Conservation (phyloP, 92 coral and sea anemone species). For the Ricordea florida region DNA sequence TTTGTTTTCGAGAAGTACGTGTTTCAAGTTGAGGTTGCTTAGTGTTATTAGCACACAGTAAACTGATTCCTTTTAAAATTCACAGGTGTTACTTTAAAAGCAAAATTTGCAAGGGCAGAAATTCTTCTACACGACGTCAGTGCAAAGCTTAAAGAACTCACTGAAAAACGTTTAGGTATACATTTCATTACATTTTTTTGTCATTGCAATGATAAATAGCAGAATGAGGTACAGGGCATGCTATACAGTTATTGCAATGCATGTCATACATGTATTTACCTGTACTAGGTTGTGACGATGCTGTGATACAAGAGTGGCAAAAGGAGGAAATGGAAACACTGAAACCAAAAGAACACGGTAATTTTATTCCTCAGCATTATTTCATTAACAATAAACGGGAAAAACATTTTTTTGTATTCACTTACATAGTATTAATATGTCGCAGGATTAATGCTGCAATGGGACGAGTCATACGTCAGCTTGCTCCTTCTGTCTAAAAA, state of each 20-base stretch:
- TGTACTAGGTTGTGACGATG: slow-evolving; percentile 19
- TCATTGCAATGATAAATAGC: not conserved
- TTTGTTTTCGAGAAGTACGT: not conserved
- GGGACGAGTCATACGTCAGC: slow-evolving; percentile 55
- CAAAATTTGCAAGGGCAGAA: slow-evolving; percentile 37
- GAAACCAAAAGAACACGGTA: slow-evolving; percentile 33
- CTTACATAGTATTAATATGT: not conserved
- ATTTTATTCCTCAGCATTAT: not conserved
- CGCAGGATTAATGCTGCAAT: slow-evolving; percentile 48
- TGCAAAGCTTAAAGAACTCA: slow-evolving; percentile 8
- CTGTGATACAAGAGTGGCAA: slow-evolving; percentile 24
- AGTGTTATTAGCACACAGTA: not conserved
- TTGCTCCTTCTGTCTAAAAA: slow-evolving; percentile 36
- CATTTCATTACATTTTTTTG: not conserved
- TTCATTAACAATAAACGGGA: not conserved
- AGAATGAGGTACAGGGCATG: not conserved
- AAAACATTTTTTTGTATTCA: slow-evolving; percentile 11
- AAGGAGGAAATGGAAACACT: slow-evolving; percentile 36
- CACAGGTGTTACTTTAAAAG: slow-evolving; percentile 26
- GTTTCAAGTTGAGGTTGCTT: not conserved
- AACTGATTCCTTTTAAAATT: not conserved
- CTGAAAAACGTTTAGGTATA: slow-evolving; percentile 27
- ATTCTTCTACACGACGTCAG: slow-evolving; percentile 20
- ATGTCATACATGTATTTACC: slow-evolving; percentile 1
- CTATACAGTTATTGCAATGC: not conserved